These are phyloP conservation scores for Eudasyphora cyanicolor DNA, from an alignment of 2,888 invertebrate species.

Conservation along the genomic window DNA sequence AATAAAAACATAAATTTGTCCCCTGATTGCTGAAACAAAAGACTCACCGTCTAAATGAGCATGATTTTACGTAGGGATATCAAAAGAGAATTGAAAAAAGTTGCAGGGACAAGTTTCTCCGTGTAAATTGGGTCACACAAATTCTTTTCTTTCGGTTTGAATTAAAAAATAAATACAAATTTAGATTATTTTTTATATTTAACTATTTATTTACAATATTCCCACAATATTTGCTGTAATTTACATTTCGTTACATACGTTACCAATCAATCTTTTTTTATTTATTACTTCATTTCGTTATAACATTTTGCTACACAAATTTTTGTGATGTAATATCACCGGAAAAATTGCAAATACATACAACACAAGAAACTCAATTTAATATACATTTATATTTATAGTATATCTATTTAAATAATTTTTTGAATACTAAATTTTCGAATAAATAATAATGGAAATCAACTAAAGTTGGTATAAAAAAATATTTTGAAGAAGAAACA, in stretches of 20 bases:
- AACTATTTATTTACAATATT: constrained; percentile 61
- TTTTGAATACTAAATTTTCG: constrained; percentile 9
- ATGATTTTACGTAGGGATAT: too few relatives aligned
- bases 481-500: constrained; percentile 41
- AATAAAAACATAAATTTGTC: too few relatives aligned
- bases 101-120: too few relatives aligned
- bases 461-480: constrained; percentile 37
- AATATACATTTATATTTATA: constrained; percentile 23
- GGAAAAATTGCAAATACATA: constrained; percentile 47
- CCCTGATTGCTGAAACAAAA: too few relatives aligned
- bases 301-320: constrained; percentile 55
- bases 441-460: constrained; percentile 32
- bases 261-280: constrained; percentile 37
- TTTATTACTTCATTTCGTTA: constrained; percentile 45
- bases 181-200: too few relatives aligned
- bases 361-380: constrained; percentile 3
- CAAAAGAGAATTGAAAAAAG: too few relatives aligned
- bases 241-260: constrained; percentile 7
- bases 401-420: constrained; percentile 37
- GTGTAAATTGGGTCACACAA: too few relatives aligned
- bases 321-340: constrained; percentile 53
- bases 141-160: too few relatives aligned
- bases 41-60: too few relatives aligned
- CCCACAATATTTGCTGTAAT: constrained; percentile 31
- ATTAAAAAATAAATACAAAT: too few relatives aligned